Conservation (phyloP, 2,888 invertebrate genomes). For the Dermolepida albohirtum region DNA sequence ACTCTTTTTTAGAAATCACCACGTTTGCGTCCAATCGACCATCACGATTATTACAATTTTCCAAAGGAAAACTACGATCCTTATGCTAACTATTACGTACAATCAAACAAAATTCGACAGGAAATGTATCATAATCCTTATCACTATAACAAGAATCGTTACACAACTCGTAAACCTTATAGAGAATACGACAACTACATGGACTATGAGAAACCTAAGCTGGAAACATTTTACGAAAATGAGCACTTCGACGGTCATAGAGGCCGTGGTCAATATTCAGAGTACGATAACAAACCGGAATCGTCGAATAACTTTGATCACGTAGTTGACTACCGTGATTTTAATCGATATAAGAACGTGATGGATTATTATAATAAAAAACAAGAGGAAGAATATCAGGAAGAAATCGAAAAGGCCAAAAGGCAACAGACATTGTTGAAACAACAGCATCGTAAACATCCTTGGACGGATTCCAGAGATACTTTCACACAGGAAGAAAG, state of each 20-base stretch:
- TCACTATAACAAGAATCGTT: neutral
- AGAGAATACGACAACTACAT: too few relatives aligned
- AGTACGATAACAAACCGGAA: neutral
- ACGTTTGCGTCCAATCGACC: neutral
- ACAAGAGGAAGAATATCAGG: conserved; percentile 30
- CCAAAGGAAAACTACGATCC: conserved; percentile 6
- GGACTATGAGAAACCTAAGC: too few relatives aligned
- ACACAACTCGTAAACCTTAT: neutral
- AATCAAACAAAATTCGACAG: neutral
- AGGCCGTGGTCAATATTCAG: too few relatives aligned
- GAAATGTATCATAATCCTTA: neutral
- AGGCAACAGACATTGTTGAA: conserved; percentile 1
- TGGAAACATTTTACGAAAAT: too few relatives aligned
- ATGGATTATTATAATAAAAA: conserved; percentile 35
- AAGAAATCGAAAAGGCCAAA: conserved; percentile 6
- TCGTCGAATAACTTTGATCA: neutral
- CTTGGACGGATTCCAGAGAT: conserved; percentile 1
- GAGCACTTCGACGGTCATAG: neutral
- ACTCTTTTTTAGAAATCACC: neutral
- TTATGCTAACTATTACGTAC: neutral
- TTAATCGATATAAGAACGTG: conserved; percentile 18
- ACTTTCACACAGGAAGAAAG: neutral
- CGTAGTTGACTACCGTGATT: conserved; percentile 8
- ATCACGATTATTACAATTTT: neutral
- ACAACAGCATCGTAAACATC: conserved; percentile 7